Conservation (phyloP, 2,888 invertebrate genomes). For the Branchinecta sandiegonensis region DNA sequence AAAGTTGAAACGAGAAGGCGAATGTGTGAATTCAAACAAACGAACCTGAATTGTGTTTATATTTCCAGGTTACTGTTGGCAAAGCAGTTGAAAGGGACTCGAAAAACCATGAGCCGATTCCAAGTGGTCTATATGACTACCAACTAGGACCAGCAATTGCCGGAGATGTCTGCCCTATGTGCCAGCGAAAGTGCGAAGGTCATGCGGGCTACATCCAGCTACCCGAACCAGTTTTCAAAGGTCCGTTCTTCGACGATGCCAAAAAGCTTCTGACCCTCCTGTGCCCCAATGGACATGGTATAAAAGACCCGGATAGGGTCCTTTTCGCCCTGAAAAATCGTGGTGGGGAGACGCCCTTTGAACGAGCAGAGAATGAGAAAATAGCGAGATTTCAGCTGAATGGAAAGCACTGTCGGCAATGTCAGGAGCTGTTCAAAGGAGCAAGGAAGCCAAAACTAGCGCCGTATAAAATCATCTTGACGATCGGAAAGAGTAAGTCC, state of each 20-base stretch:
- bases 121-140: background rate
- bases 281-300: background rate
- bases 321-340: background rate
- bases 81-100: background rate
- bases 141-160: background rate
- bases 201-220: slow-evolving; percentile 13
- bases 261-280: slow-evolving; percentile 4
- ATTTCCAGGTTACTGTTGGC: background rate
- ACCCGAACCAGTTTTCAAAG: slow-evolving; percentile 13
- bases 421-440: background rate
- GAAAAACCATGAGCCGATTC: background rate
- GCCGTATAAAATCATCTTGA: slow-evolving; percentile 1
- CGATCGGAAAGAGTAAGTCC: slow-evolving; percentile 4
- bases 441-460: background rate
- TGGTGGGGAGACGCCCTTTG: background rate
- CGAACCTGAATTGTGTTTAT: background rate
- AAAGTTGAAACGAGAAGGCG: too few relatives aligned
- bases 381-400: background rate
- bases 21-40: too few relatives aligned
- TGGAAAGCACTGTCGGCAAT: background rate
- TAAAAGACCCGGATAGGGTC: background rate
- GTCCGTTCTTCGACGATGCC: slow-evolving; percentile 1
- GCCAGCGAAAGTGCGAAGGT: slow-evolving; percentile 6
- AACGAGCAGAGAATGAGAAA: background rate
- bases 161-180: background rate